Conservation (phyloP, 2,888 invertebrate genomes). For the Synanthedon andrenaeformis region DNA sequence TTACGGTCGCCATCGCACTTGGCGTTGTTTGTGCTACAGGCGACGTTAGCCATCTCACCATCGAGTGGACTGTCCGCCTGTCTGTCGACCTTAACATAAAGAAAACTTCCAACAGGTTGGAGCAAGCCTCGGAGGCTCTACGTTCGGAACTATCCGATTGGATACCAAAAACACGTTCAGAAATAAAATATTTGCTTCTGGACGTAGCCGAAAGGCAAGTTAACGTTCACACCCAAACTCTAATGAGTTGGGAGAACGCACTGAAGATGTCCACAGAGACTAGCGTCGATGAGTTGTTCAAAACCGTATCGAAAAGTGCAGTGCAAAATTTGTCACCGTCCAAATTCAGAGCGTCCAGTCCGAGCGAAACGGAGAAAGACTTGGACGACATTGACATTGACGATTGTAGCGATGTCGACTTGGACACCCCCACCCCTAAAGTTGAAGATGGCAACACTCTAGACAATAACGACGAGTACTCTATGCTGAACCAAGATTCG, state of each 20-base stretch:
- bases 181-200: conserved; percentile 38
- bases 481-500: not conserved
- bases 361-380: conserved; percentile 34
- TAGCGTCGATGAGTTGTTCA: conserved; percentile 38
- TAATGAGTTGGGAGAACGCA: conserved; percentile 46
- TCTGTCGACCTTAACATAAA: too few species aligned
- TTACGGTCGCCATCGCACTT: too few species aligned
- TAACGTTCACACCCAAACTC: conserved; percentile 25
- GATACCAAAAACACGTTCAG: conserved; percentile 44
- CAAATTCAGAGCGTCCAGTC: conserved; percentile 25
- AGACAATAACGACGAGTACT: conserved; percentile 5
- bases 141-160: conserved; percentile 52
- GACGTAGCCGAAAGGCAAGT: conserved; percentile 48
- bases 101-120: conserved; percentile 25
- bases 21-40: too few species aligned
- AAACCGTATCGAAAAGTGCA: conserved; percentile 52
- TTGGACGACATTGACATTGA: conserved; percentile 21
- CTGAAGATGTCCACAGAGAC: conserved; percentile 35
- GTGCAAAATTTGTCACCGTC: conserved; percentile 50
- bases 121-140: conserved; percentile 50
- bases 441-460: not conserved
- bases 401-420: conserved; percentile 20
- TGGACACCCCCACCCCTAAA: not conserved
- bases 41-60: too few species aligned
- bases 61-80: too few species aligned